Evolutionary conservation across 2,888 invertebrate genomes (phyloP).

Genomic region (Gerosis bhagava): DNA sequence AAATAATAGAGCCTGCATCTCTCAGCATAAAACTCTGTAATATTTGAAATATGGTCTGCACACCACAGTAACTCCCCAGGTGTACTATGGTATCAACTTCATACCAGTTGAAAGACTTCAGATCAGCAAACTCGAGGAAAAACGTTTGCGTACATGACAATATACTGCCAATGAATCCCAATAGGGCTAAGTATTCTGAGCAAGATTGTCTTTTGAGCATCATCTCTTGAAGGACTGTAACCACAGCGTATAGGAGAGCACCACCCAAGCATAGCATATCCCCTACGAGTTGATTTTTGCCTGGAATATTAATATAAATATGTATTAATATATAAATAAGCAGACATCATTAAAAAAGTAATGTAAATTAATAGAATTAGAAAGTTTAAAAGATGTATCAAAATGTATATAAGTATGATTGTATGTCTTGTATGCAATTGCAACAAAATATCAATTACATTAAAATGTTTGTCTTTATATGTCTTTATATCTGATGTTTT

Average conservation of each 20-base stretch:
- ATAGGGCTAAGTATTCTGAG: slow-evolving; percentile 91
- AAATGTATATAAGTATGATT: too few species aligned
- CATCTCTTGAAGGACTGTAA: slow-evolving; percentile 92
- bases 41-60: slow-evolving; percentile 90
- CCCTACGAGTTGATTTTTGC: slow-evolving; percentile 90
- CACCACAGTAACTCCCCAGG: slow-evolving; percentile 84
- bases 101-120: slow-evolving; percentile 86
- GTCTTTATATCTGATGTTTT: too few species aligned
- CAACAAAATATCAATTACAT: too few species aligned
- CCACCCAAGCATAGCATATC: slow-evolving; percentile 92
- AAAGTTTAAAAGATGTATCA: too few species aligned
- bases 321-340: too few species aligned
- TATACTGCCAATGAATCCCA: slow-evolving; percentile 91
- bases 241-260: slow-evolving; percentile 89
- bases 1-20: slow-evolving; percentile 90
- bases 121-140: slow-evolving; percentile 87
- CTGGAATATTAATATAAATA: too few species aligned
- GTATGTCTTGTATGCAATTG: too few species aligned
- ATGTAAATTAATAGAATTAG: too few species aligned
- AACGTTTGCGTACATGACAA: slow-evolving; percentile 91
- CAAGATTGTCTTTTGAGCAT: slow-evolving; percentile 90
- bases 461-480: too few species aligned
- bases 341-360: too few species aligned
- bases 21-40: slow-evolving; percentile 89
- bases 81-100: slow-evolving; percentile 85